Conservation (phyloP, 2,113 vertebrate genomes). For the Perccottus glenii region DNA sequence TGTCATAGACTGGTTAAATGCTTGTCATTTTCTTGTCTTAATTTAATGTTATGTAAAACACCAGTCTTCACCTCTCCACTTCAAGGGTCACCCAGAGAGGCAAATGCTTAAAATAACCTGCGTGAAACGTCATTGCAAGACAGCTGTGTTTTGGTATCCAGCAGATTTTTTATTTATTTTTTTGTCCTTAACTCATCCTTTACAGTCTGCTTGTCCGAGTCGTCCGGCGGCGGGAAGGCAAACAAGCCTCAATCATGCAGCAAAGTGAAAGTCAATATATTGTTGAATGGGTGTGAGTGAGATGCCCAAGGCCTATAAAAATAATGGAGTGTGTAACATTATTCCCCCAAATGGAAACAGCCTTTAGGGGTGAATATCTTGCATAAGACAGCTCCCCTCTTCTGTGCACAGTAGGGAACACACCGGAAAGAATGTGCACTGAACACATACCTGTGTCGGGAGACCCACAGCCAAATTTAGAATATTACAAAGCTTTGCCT, state of each 20-base stretch:
- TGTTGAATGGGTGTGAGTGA: conserved; percentile 70
- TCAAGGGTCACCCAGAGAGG: not conserved
- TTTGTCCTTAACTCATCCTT: conserved; percentile 43
- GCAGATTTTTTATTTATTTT: conserved; percentile 2
- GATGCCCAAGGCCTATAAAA: conserved; percentile 69
- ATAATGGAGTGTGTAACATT: conserved; percentile 76
- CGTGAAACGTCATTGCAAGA: not conserved
- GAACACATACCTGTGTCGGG: conserved; percentile 57
- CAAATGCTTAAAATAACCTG: conserved; percentile 27
- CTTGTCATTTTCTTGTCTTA: not conserved
- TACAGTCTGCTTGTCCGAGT: conserved; percentile 52
- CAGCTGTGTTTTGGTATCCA: conserved; percentile 13
- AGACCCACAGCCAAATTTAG: conserved; percentile 68
- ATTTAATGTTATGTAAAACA: conserved; percentile 12
- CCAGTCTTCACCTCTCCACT: conserved; percentile 4
- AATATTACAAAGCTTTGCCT: conserved; percentile 61
- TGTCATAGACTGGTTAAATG: not conserved
- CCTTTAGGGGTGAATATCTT: conserved; percentile 64
- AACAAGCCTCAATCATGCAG: conserved; percentile 73
- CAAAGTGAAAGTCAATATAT: conserved; percentile 76
- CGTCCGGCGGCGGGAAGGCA: conserved; percentile 42
- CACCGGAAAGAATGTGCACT: conserved; percentile 32
- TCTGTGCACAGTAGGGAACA: conserved; percentile 51
- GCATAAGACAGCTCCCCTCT: conserved; percentile 59
- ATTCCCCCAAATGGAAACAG: conserved; percentile 69